Base-by-base conservation (phyloP, 1,140 invertebrate species). In the Uloborus diversus region DNA sequence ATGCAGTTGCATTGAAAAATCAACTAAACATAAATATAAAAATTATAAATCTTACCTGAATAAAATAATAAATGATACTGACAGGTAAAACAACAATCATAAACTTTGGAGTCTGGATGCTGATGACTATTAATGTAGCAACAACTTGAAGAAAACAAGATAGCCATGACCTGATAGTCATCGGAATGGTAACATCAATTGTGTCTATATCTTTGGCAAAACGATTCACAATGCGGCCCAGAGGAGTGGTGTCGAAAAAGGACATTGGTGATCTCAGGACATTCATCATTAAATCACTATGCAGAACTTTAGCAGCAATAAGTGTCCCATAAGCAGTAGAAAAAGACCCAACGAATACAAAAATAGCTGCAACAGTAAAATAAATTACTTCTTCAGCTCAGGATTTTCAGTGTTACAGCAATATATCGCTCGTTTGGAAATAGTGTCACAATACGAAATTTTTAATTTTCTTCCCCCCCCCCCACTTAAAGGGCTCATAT, bases 41-140 rank as follows among this genome's bases (percentile, higher is more conserved):
- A 25, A 13, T 32, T 37, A 42, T 42, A 9, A 42, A 32, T 51
- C 84, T 81, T 78, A 88, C 86, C 85, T 90, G 88, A 9, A 90
- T 86, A 49, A 90, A 84, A 75, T 87, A 87, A 84, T 92, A 92
- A 14, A 91, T 80, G 27, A 90, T 70, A 11, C 83, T 84, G 4
- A 91, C 84, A 4, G 91, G 91, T 5, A 91, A 20, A 20, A 91
- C 85, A 7, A 90, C 88, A 9, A 85, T 75, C 4, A 87, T 81
- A 82, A 92, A 91, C 2, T 88, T 83, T 13, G 90, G 89, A 3
- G 89, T 90, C 62, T 88, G 86, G 75, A 87, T 86, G 53, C 84
- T 83, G 69, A 91, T 90, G 32, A 90, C 87, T n/a, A 88, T 82
- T 14, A 91, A 47, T 0, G 89, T 90, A 23, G 87, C 85, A 3